Base-by-base conservation (phyloP, 2,888 invertebrate species). In the Rhamnusium bicolor region DNA sequence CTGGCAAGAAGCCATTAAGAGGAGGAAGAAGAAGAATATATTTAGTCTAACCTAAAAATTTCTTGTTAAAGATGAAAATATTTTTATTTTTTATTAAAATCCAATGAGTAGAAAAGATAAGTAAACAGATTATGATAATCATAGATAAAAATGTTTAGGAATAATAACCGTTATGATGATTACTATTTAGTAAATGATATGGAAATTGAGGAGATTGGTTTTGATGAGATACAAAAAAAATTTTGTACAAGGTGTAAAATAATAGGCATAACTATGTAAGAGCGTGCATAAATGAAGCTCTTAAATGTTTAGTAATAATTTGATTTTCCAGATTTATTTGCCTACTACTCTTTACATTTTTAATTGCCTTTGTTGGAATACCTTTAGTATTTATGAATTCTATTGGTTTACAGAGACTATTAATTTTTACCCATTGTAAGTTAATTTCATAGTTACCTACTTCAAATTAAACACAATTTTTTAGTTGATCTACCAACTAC, bases 361-460 rank as follows among this genome's bases (percentile, higher is more conserved):
- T 92, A 53, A 82, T 93, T 74, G 86, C 94, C 73, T 93, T 94
- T 76, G 91, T 92, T 1, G 86, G 92, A 67, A 89, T 94, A 70
- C 95, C 95, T 4, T 81, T 95, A 19, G 87, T 94, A 77, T 94
- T 95, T 86, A 93, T 92, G 82, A 92, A 92, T 83, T 94, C 93
- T 0, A 91, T 92, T 76, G 89, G 90, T 1, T 89, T 95, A 75
- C 93, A 95, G 83, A 89, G 92, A 73, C 90, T 90, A 76, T 89
- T 95, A 49, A 89, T 95, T 12, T 95, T 95, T 82, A 90, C 93
- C 71, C 94, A 94, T 84, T 93, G 95, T 95, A 90, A 92, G 92
- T 91, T 80, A n/a, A 53, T 21, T 47, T 12, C 3, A n/a, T n/a
- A n/a, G n/a, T n/a, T n/a, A n/a, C n/a, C n/a, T n/a, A n/a, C 16